Conservation (phyloP, 2,113 vertebrate species). For the Sebastes fasciatus region DNA sequence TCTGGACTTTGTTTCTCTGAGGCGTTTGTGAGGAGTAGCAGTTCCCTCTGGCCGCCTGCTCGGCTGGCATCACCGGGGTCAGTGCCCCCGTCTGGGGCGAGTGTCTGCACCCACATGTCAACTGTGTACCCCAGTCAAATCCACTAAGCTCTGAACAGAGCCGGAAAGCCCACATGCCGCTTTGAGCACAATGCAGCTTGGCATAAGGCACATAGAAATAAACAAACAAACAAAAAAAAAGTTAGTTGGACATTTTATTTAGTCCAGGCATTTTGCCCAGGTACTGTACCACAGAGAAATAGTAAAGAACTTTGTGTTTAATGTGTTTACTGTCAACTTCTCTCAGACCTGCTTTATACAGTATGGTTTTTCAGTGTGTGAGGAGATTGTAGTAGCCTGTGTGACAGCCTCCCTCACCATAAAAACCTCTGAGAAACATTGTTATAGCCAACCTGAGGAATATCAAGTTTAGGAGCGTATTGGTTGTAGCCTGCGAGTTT, state of each 20-base stretch:
- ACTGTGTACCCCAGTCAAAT: constrained; percentile 72
- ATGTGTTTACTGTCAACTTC: constrained; percentile 9
- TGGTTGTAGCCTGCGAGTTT: constrained; percentile 41
- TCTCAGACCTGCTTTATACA: constrained; percentile 20
- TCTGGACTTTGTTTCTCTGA: constrained; percentile 64
- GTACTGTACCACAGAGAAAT: constrained; percentile 14
- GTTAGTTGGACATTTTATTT: constrained; percentile 40
- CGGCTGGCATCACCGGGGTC: constrained; percentile 72
- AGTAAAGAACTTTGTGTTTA: constrained; percentile 31
- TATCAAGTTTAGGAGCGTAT: constrained; percentile 40
- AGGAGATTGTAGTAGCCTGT: background rate
- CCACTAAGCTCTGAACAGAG: constrained; percentile 72
- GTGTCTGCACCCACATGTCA: constrained; percentile 77
- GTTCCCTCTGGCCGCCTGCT: constrained; percentile 47
- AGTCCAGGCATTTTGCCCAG: constrained; percentile 34
- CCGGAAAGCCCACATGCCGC: constrained; percentile 52
- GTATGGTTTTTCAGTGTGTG: constrained; percentile 8
- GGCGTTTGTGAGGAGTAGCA: constrained; percentile 54
- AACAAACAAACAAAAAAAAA: constrained; percentile 46
- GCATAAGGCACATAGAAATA: constrained; percentile 57
- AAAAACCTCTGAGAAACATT: constrained; percentile 30
- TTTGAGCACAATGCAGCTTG: constrained; percentile 69
- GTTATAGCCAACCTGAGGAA: constrained; percentile 36
- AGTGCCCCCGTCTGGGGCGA: constrained; percentile 68
- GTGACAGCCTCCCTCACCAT: constrained; percentile 8